These are phyloP conservation scores for Perognathus longimembris DNA, from an alignment of 2,113 vertebrate species.

Conservation along the genomic window DNA sequence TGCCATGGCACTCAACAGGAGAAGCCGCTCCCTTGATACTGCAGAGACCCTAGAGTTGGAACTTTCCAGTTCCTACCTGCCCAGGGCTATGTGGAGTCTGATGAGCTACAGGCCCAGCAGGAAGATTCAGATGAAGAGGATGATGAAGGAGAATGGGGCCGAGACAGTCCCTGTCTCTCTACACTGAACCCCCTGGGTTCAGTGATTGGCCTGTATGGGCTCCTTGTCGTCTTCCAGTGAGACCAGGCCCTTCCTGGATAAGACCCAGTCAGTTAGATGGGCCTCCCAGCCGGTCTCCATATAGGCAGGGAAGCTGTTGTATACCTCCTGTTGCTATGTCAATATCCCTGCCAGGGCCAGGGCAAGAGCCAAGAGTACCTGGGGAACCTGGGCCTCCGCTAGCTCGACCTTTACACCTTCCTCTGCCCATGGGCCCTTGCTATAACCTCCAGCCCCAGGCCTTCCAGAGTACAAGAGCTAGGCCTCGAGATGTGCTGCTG, in stretches of 20 bases:
- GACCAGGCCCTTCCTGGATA: slow-evolving; percentile 50
- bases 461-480: slow-evolving; percentile 70
- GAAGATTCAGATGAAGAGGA: slow-evolving; percentile 74
- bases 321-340: neutral
- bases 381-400: slow-evolving; percentile 76
- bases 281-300: slow-evolving; percentile 36
- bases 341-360: slow-evolving; percentile 43
- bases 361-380: slow-evolving; percentile 65
- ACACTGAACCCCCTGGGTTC: slow-evolving; percentile 74
- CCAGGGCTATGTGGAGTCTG: slow-evolving; percentile 73
- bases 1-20: slow-evolving; percentile 90
- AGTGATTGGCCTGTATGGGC: slow-evolving; percentile 72
- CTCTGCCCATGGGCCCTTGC: slow-evolving; percentile 84
- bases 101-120: slow-evolving; percentile 68
- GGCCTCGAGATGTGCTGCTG: slow-evolving; percentile 75
- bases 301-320: slow-evolving; percentile 65
- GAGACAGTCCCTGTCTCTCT: slow-evolving; percentile 78
- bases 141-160: slow-evolving; percentile 69
- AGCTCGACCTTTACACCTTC: slow-evolving; percentile 85
- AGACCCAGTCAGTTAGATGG: slow-evolving; percentile 58
- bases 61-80: slow-evolving; percentile 83
- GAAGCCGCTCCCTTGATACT: slow-evolving; percentile 95
- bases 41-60: slow-evolving; percentile 91
- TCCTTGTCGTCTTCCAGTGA: slow-evolving; percentile 56
- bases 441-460: slow-evolving; percentile 78